phyloP scores from a whole-genome alignment of 1,140 invertebrate genomes.

The Hypothenemus hampei region DNA sequence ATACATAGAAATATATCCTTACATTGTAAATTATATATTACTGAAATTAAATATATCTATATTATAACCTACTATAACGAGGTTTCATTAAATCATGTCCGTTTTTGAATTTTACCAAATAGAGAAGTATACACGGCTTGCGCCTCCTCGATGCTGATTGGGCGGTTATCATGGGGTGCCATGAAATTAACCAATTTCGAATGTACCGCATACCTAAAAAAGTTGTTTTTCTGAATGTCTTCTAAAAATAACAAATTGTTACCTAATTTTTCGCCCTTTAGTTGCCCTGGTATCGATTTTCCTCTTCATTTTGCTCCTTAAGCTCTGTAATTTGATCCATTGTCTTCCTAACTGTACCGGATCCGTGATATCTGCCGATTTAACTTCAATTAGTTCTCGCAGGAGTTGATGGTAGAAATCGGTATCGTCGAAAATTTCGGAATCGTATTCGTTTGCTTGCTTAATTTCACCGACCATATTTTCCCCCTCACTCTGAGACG shows the following conservation, averaged over 20 bases:
- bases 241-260: not conserved
- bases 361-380: conserved; percentile 76
- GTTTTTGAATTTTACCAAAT: conserved; percentile 55
- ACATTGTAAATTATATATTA: too few relatives aligned
- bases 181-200: conserved; percentile 91
- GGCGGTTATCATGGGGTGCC: conserved; percentile 67
- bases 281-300: conserved; percentile 88
- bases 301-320: conserved; percentile 83
- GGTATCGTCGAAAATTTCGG: conserved; percentile 92
- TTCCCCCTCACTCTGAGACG: not conserved
- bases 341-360: conserved; percentile 74
- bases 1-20: too few relatives aligned
- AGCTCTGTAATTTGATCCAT: conserved; percentile 86
- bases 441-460: conserved; percentile 60
- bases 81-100: not conserved
- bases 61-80: not conserved
- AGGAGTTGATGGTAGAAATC: conserved; percentile 95
- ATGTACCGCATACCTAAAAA: conserved; percentile 70
- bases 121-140: conserved; percentile 78
- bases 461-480: not conserved
- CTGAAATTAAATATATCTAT: too few relatives aligned
- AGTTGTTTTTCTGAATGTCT: not conserved
- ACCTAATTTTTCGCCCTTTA: conserved; percentile 83
- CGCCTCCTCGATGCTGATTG: conserved; percentile 74
- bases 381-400: conserved; percentile 86